Percentiles rank a stretch among this genome's conserved stretches.
Conservation (phyloP, 2,113 vertebrate species). For the Notechis scutatus region DNA sequence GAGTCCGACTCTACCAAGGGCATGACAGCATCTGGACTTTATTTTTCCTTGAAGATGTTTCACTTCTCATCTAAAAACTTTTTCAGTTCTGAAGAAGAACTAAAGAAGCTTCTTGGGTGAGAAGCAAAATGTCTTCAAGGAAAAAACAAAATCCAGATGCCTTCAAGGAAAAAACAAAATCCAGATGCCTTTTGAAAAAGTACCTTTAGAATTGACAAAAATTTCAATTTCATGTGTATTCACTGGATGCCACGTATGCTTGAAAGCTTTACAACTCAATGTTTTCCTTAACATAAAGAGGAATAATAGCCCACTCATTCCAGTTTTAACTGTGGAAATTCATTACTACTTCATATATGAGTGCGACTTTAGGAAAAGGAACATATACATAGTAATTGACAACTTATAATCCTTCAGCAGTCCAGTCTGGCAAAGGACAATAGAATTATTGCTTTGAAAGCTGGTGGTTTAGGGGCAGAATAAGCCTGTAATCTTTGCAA, state of each 20-base stretch:
- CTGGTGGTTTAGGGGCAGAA: accelerated
- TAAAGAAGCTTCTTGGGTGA: not conserved
- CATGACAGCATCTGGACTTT: not conserved
- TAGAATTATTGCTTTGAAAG: not conserved
- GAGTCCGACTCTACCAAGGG: too few species aligned
- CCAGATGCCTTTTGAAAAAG: not conserved
- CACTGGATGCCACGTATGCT: accelerated
- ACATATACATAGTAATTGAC: not conserved
- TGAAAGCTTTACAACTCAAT: not conserved
- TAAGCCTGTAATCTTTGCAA: not conserved
- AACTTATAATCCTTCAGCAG: not conserved
- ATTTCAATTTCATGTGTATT: accelerated
- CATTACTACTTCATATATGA: too few species aligned
- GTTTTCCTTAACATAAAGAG: not conserved
- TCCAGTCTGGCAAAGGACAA: accelerated
- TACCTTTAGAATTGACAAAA: not conserved
- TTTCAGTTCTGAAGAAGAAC: not conserved
- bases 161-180: too few species aligned
- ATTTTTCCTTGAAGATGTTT: not conserved
- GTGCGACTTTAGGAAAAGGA: not conserved
- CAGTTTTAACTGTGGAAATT: not conserved
- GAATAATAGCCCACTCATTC: not conserved
- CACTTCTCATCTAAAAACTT: not conserved
- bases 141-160: not conserved
- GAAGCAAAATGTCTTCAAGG: not conserved